Evolutionary conservation across 2,888 invertebrate species (phyloP), one percentile per base, ranked within the genome.

Genomic region (Tachina lurida): DNA sequence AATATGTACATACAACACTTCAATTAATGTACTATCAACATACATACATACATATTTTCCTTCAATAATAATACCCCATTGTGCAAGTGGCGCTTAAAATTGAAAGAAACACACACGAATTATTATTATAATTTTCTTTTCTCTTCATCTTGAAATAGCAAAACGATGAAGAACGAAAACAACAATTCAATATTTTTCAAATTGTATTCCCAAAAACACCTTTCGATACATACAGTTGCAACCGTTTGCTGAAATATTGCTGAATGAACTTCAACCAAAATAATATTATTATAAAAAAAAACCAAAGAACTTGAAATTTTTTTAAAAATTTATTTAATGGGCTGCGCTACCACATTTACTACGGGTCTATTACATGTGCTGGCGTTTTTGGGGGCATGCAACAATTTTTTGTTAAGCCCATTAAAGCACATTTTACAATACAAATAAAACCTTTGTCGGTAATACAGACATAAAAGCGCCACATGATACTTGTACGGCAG

Each of bases 401-500:
- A 75, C 43, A 80, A 43, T 15, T 67, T 67, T 47, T 58, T 45
- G 80, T 74, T 68, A 60, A 60, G 49, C 67, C 31, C 60, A 74
- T 39, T 80, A 74, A 63, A 10, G 43, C 58, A 68, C 63, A 43
- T 41, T 43, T 15, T 8, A 31, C n/a, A 47, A 43, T 0, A 54
- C 19, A 41, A 45, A 10, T 56, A 7, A 56, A 65, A 47, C 81
- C 86, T 86, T 84, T 85, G 88, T 87, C 89, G 89, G 88, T 89
- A 90, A 88, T 89, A 90, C 88, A 91, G 91, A 91, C 91, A 91
- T 90, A 89, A 91, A 91, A 92, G 91, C 91, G 91, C 92, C 92
- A 91, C 89, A 88, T 87, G 88, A 88, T 86, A 74, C 86, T 85
- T 78, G 67, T 86, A 85, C 84, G 88, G 88, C 88, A 88, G 89